phyloP scores from a whole-genome alignment of 2,888 invertebrate species.

The Sympetrum striolatum region DNA sequence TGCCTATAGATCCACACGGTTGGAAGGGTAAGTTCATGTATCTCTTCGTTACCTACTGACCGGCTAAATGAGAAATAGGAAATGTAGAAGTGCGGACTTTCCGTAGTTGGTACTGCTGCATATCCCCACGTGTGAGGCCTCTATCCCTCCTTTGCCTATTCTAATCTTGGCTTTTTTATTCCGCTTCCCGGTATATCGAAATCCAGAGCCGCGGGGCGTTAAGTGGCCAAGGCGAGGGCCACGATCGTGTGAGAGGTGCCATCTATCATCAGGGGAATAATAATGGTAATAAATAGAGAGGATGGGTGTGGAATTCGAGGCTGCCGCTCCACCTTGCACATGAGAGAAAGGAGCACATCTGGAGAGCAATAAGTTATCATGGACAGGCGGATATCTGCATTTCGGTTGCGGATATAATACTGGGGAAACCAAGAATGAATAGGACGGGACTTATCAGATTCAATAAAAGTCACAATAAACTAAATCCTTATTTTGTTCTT shows the following conservation, averaged over 20 bases:
- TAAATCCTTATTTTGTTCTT: no score
- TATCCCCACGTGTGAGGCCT: not conserved
- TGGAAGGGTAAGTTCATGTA: no score
- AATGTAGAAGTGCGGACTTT: no score
- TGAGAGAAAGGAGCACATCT: not conserved
- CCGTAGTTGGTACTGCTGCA: no score
- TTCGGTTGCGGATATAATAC: not conserved
- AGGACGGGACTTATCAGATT: no score
- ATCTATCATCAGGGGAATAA: not conserved
- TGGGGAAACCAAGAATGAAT: no score
- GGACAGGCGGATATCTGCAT: not conserved
- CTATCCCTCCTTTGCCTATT: not conserved
- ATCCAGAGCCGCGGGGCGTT: not conserved
- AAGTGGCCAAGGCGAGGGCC: not conserved
- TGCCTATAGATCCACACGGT: no score
- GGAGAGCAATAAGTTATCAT: not conserved
- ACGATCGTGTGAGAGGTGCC: not conserved
- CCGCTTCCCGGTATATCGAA: not conserved
- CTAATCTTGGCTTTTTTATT: not conserved
- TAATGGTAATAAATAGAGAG: not conserved
- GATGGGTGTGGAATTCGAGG: not conserved
- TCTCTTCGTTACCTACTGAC: no score
- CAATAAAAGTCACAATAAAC: no score
- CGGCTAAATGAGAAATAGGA: no score
- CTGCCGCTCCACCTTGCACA: not conserved